Conservation (phyloP, 2,113 vertebrate genomes). For the Melozone crissalis region DNA sequence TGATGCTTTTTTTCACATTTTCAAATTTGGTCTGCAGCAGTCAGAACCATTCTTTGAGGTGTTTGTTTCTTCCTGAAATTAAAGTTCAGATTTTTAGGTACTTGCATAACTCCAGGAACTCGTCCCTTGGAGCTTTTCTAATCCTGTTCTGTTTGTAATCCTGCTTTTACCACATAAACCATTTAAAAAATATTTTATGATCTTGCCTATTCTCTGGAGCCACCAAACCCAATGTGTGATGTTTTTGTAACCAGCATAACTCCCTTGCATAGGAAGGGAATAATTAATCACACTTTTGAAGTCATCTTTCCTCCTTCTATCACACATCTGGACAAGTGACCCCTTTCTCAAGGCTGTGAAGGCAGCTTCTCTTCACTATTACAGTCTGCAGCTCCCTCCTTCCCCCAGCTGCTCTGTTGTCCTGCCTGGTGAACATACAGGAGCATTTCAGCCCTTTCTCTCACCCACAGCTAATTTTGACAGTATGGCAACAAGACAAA, state of each 20-base stretch:
- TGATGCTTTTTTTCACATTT: not conserved
- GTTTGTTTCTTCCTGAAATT: not conserved
- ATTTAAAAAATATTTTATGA: not conserved
- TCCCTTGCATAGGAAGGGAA: not conserved
- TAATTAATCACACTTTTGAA: conserved; percentile 11
- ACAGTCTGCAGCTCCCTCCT: not conserved
- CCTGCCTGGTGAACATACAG: not conserved
- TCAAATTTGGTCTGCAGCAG: not conserved
- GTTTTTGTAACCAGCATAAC: not conserved
- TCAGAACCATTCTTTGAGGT: not conserved
- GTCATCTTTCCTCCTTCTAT: not conserved
- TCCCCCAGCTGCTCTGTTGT: not conserved
- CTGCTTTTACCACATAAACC: not conserved
- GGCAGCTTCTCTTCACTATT: not conserved
- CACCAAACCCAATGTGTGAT: not conserved
- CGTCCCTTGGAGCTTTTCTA: not conserved
- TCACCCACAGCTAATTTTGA: not conserved
- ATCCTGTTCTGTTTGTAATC: not conserved
- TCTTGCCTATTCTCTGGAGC: not conserved
- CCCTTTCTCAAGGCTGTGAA: not conserved
- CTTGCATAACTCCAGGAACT: not conserved
- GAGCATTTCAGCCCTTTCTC: not conserved
- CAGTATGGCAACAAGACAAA: not conserved
- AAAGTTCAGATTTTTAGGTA: conserved; percentile 22
- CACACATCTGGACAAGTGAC: not conserved